Conservation (phyloP, 1,140 invertebrate genomes). For the Pachyrhynchus sulphureomaculatus region DNA sequence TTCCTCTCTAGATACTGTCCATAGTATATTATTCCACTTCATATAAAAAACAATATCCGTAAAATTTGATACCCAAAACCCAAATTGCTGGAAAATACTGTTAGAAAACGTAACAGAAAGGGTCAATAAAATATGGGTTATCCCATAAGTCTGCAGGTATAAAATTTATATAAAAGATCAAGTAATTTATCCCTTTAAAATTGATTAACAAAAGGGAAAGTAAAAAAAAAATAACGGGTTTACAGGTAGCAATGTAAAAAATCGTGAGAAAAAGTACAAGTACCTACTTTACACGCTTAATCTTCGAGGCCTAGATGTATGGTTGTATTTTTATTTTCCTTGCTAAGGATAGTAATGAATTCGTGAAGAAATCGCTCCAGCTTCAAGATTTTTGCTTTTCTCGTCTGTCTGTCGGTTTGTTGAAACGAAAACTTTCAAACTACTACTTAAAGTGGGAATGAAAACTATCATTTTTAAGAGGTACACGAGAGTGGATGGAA, state of each 20-base stretch:
- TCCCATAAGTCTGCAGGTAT: slow-evolving; percentile 14
- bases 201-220: slow-evolving; percentile 14
- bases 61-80: slow-evolving; percentile 6
- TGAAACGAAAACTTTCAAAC: no score
- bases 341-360: not conserved
- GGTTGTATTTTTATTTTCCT: not conserved
- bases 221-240: slow-evolving; percentile 4
- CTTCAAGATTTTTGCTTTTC: no score
- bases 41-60: slow-evolving; percentile 5
- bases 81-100: slow-evolving; percentile 23
- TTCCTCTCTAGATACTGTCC: no score
- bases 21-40: slow-evolving; percentile 2
- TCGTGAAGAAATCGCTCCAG: no score
- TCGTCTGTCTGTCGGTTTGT: no score
- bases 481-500: no score
- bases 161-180: slow-evolving; percentile 15
- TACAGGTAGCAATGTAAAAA: slow-evolving; percentile 15
- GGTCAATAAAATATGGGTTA: slow-evolving; percentile 14
- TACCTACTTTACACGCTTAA: not conserved
- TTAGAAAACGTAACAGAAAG: slow-evolving; percentile 4
- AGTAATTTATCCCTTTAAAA: slow-evolving; percentile 16
- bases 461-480: no score
- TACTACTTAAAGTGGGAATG: no score
- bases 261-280: slow-evolving; percentile 21
- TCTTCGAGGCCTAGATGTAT: not conserved